Evolutionary conservation across 1,140 invertebrate genomes (phyloP).

Genomic region (Copidosoma floridanum): DNA sequence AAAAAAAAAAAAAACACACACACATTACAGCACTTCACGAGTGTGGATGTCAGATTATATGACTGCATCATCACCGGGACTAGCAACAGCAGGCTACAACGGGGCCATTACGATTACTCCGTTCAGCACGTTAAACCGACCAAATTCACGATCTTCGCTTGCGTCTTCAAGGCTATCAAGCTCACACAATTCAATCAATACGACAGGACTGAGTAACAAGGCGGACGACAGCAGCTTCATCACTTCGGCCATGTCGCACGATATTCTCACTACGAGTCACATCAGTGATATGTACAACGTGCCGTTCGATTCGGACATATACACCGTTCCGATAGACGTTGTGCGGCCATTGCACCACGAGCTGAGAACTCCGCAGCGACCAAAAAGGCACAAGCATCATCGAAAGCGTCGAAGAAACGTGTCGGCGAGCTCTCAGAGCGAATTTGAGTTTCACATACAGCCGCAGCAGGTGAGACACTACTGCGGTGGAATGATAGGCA

Average conservation of each 20-base stretch:
- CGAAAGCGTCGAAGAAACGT: conserved; percentile 64
- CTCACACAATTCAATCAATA: conserved; percentile 76
- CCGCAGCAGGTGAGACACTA: conserved; percentile 53
- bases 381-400: conserved; percentile 61
- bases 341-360: conserved; percentile 59
- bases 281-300: conserved; percentile 75
- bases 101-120: conserved; percentile 50
- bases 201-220: conserved; percentile 66
- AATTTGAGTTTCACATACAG: conserved; percentile 45
- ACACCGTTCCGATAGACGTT: conserved; percentile 79
- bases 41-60: conserved; percentile 65
- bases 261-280: conserved; percentile 65
- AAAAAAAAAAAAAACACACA: no score
- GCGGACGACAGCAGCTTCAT: conserved; percentile 82
- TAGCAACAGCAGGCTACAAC: conserved; percentile 41
- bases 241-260: conserved; percentile 81
- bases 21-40: conserved; percentile 51
- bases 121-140: conserved; percentile 59
- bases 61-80: conserved; percentile 62
- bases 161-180: conserved; percentile 73
- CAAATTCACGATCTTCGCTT: conserved; percentile 70
- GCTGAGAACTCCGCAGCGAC: conserved; percentile 53
- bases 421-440: conserved; percentile 56
- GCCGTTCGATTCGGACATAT: conserved; percentile 81
- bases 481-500: conserved; percentile 38